Evolutionary conservation across 1,140 invertebrate species (phyloP).

Genomic region (Pachypsylla venusta): DNA sequence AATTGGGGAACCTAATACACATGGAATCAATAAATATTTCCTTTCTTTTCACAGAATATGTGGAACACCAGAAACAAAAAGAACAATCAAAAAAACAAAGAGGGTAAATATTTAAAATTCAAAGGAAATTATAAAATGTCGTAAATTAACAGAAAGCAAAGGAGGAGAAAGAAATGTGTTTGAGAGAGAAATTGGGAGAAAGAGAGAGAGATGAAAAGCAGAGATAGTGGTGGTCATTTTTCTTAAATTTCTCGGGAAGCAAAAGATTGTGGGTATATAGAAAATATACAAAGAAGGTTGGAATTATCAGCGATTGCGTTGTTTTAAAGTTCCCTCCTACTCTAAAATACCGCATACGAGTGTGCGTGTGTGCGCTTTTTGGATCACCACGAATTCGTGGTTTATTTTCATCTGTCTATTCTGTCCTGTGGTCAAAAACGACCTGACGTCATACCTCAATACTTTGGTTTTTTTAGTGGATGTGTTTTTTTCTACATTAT

Average conservation of each 20-base stretch:
- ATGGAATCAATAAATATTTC: conserved; percentile 4
- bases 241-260: background rate
- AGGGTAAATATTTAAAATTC: background rate
- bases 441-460: conserved; percentile 6
- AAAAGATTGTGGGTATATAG: background rate
- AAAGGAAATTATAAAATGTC: conserved; percentile 10
- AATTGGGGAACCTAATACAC: no score
- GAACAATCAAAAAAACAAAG: background rate
- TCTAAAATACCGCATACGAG: background rate
- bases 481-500: background rate
- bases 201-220: background rate
- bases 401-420: conserved; percentile 8
- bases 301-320: conserved; percentile 4
- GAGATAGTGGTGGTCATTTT: background rate
- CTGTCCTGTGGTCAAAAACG: background rate
- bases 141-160: background rate
- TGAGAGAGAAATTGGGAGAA: background rate
- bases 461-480: conserved; percentile 7
- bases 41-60: no score
- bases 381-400: conserved; percentile 3
- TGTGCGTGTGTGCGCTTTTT: conserved; percentile 7
- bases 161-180: background rate
- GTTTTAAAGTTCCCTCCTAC: conserved; percentile 8
- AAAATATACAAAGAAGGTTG: background rate
- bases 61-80: background rate